A percentile compares a stretch with the other conserved stretches of the same genome.
These are phyloP conservation scores for Acanthurus lineatus DNA, from an alignment of 2,797 vertebrate genomes.

Conservation along the genomic window DNA sequence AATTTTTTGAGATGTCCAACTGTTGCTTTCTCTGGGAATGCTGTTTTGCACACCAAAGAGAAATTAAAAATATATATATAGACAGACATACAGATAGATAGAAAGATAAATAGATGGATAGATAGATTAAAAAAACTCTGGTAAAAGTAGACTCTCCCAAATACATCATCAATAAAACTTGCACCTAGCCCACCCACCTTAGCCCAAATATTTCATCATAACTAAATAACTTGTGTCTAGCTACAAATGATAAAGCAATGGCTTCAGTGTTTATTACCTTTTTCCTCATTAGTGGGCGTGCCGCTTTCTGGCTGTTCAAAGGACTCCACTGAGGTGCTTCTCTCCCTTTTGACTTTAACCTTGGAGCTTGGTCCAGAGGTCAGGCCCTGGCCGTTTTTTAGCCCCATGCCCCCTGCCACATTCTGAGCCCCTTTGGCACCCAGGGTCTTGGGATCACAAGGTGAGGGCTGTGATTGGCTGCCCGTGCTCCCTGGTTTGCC, in stretches of 20 bases:
- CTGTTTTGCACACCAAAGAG: constrained; percentile 20
- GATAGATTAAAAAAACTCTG: not conserved
- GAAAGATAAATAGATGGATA: too few species aligned
- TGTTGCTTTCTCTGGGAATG: constrained; percentile 12
- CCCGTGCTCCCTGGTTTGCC: constrained; percentile 96
- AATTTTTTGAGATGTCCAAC: constrained; percentile 19
- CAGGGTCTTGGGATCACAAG: constrained; percentile 94
- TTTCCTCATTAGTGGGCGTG: constrained; percentile 94
- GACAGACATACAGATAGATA: too few species aligned
- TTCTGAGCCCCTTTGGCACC: constrained; percentile 94
- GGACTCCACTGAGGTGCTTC: constrained; percentile 97
- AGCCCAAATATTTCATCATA: not conserved
- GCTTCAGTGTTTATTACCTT: constrained; percentile 84
- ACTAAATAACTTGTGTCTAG: not conserved
- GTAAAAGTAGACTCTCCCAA: not conserved
- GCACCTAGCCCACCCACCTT: not conserved
- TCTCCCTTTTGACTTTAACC: constrained; percentile 97
- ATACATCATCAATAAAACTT: not conserved
- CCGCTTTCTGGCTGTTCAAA: constrained; percentile 97
- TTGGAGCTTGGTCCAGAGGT: constrained; percentile 95
- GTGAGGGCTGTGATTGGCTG: constrained; percentile 97
- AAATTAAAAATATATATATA: not conserved
- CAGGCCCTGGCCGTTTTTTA: constrained; percentile 93
- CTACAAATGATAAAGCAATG: not conserved
- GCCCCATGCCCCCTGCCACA: constrained; percentile 94